Percentiles rank a stretch among this genome's conserved stretches.
phyloP scores from a whole-genome alignment of 2,888 invertebrate genomes.

The Leptopilina drosophilae region DNA sequence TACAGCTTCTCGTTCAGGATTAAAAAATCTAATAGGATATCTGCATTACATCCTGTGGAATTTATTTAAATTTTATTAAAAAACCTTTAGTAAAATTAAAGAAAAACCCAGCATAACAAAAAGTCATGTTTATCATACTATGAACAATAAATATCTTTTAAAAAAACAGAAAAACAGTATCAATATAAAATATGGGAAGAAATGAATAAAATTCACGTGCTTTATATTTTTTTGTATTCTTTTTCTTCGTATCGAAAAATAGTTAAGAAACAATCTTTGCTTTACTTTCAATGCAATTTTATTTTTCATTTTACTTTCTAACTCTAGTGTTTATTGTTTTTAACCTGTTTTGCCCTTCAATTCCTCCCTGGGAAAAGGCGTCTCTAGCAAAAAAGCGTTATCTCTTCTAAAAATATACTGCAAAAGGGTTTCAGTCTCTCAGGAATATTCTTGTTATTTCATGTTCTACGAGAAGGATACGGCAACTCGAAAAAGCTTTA shows the following conservation, averaged over 20 bases:
- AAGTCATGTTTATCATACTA: too few relatives aligned
- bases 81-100: too few relatives aligned
- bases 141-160: too few relatives aligned
- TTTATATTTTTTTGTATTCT: neutral
- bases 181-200: too few relatives aligned
- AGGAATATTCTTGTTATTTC: constrained; percentile 6
- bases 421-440: constrained; percentile 1
- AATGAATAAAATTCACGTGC: neutral
- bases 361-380: neutral
- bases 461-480: neutral
- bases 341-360: constrained; percentile 3
- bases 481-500: neutral
- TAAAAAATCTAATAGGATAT: too few relatives aligned
- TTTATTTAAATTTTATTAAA: too few relatives aligned
- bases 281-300: neutral
- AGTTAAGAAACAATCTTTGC: constrained; percentile 1
- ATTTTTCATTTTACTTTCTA: neutral
- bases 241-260: neutral
- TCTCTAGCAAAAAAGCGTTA: neutral
- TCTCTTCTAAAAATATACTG: neutral
- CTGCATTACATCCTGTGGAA: too few relatives aligned
- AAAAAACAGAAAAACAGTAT: too few relatives aligned
- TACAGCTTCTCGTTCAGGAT: too few relatives aligned
- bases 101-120: too few relatives aligned
- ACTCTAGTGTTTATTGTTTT: neutral